Conservation (phyloP, 2,888 invertebrate genomes). For the Lasius platythorax region DNA sequence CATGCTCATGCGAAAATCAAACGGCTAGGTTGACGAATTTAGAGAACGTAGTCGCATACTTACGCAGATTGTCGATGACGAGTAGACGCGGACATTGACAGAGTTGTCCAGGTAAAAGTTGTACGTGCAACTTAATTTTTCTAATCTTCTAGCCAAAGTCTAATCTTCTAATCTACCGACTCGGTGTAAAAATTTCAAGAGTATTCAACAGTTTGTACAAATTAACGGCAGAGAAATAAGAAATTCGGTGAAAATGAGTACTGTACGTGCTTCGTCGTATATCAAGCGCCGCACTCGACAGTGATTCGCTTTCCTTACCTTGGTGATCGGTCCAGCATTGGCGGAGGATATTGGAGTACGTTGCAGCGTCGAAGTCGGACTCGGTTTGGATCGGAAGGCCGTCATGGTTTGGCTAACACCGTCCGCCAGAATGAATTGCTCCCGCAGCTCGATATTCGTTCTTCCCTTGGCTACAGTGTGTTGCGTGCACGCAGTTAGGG, state of each 20-base stretch:
- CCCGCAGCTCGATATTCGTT: constrained; percentile 99
- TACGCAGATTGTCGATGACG: constrained; percentile 9
- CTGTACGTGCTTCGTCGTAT: constrained; percentile 12
- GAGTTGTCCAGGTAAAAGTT: constrained; percentile 11
- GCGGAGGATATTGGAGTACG: constrained; percentile 88
- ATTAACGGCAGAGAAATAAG: constrained; percentile 46
- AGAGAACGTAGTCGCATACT: constrained; percentile 11
- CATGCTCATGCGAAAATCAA: constrained; percentile 62
- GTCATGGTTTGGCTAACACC: constrained; percentile 99
- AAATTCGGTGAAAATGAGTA: constrained; percentile 1
- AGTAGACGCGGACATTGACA: background rate
- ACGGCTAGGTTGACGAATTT: constrained; percentile 7
- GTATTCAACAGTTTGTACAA: constrained; percentile 9
- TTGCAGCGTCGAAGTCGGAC: constrained; percentile 91
- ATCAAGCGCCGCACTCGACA: background rate
- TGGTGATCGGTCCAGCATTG: constrained; percentile 96
- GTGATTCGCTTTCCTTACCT: constrained; percentile 89
- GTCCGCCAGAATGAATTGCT: constrained; percentile 99
- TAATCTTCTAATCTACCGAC: constrained; percentile 1
- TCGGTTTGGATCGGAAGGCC: constrained; percentile 98
- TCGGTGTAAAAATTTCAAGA: background rate
- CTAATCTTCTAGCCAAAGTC: constrained; percentile 1
- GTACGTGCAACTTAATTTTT: constrained; percentile 22
- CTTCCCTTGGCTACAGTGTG: constrained; percentile 98
- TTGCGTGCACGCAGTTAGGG: constrained; percentile 84